phyloP scores from a whole-genome alignment of 2,113 vertebrate species.

The Melospiza georgiana region DNA sequence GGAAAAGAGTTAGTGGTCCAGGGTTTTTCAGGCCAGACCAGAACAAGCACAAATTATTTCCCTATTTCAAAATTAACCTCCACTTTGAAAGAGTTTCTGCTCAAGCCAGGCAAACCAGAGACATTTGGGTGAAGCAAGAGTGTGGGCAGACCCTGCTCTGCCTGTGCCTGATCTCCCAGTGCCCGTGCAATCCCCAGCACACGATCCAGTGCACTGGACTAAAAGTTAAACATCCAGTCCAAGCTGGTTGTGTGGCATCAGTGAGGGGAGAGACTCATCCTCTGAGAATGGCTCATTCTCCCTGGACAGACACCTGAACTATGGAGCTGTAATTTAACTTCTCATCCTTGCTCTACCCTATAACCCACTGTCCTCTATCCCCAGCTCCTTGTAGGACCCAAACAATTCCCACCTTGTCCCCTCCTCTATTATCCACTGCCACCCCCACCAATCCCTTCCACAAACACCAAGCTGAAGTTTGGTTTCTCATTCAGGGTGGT shows the following conservation, averaged over 20 bases:
- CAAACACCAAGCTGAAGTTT: background rate
- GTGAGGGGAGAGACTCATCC: background rate
- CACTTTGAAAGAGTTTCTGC: background rate
- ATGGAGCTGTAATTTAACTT: background rate
- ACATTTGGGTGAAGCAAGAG: background rate
- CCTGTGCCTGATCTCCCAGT: background rate
- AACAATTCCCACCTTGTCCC: background rate
- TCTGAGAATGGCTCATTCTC: background rate
- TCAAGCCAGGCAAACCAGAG: background rate
- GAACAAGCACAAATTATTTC: background rate
- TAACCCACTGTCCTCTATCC: background rate
- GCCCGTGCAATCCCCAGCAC: background rate
- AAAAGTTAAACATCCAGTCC: background rate
- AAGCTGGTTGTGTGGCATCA: background rate
- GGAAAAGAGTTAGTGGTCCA: background rate
- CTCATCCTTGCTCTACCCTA: background rate
- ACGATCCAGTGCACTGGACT: background rate
- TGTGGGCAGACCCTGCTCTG: background rate
- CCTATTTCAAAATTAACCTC: background rate
- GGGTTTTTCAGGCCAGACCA: background rate
- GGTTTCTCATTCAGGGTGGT: background rate
- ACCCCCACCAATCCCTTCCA: background rate
- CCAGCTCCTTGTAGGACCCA: background rate
- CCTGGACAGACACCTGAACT: background rate
- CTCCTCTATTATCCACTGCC: background rate